A percentile compares a stretch with the other conserved stretches of the same genome.
Evolutionary conservation across 2,888 invertebrate genomes (phyloP).

Genomic region (Parnassius orleans): DNA sequence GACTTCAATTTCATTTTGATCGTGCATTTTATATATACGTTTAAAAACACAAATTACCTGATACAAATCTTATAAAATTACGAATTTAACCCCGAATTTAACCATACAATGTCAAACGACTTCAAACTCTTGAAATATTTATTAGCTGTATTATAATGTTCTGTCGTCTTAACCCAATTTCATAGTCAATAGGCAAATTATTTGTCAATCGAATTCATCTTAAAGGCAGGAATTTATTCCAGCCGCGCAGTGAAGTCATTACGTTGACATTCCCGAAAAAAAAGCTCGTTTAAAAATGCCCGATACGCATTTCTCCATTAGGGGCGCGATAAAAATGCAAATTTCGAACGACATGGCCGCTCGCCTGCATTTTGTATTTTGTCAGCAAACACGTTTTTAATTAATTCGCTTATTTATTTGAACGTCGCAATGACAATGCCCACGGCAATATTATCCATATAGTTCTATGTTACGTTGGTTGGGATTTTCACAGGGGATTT

Average conservation of each 20-base stretch:
- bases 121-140: too few relatives aligned
- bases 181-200: conserved; percentile 6
- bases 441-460: conserved; percentile 33
- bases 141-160: too few relatives aligned
- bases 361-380: conserved; percentile 50
- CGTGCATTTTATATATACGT: too few relatives aligned
- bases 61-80: too few relatives aligned
- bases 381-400: conserved; percentile 68
- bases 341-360: conserved; percentile 33
- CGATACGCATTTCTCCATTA: conserved; percentile 41
- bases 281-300: conserved; percentile 31
- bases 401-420: conserved; percentile 67
- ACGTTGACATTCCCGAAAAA: conserved; percentile 21
- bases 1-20: too few relatives aligned
- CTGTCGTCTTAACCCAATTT: not conserved
- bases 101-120: too few relatives aligned
- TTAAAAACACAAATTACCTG: too few relatives aligned
- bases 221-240: conserved; percentile 22
- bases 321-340: conserved; percentile 44
- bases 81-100: too few relatives aligned
- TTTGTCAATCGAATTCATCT: conserved; percentile 19
- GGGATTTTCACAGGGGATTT: conserved; percentile 23
- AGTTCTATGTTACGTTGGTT: conserved; percentile 22
- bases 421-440: conserved; percentile 35
- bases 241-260: conserved; percentile 24